Evolutionary conservation across 2,888 invertebrate genomes (phyloP).

Genomic region (Cheilosia grossa): DNA sequence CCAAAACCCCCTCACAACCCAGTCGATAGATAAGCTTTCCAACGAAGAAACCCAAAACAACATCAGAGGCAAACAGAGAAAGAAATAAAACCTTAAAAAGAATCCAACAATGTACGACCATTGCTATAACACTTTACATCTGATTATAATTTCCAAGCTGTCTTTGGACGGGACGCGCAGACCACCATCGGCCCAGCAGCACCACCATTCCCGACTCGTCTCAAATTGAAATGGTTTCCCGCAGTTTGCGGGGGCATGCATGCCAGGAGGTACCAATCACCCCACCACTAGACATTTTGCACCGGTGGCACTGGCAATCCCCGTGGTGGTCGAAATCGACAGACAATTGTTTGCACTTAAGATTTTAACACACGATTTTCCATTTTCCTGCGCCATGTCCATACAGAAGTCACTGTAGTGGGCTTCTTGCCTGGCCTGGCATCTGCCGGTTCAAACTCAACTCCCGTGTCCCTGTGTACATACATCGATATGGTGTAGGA

Average conservation of each 20-base stretch:
- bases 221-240: slow-evolving; percentile 72
- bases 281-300: slow-evolving; percentile 54
- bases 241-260: slow-evolving; percentile 26
- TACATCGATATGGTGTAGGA: slow-evolving; percentile 69
- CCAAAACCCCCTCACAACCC: background rate
- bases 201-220: slow-evolving; percentile 59
- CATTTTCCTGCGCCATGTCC: slow-evolving; percentile 73
- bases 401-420: slow-evolving; percentile 51
- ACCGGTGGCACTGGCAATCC: slow-evolving; percentile 81
- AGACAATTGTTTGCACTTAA: slow-evolving; percentile 84
- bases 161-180: slow-evolving; percentile 65
- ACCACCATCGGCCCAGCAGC: slow-evolving; percentile 59
- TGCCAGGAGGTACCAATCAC: slow-evolving; percentile 28
- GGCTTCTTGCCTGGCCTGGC: slow-evolving; percentile 26
- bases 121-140: slow-evolving; percentile 75
- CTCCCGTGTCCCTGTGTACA: slow-evolving; percentile 53
- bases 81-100: slow-evolving; percentile 25
- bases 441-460: slow-evolving; percentile 63
- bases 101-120: slow-evolving; percentile 69
- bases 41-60: slow-evolving; percentile 10
- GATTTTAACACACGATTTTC: slow-evolving; percentile 83
- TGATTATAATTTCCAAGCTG: slow-evolving; percentile 74
- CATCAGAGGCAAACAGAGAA: slow-evolving; percentile 46
- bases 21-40: slow-evolving; percentile 45
- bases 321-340: slow-evolving; percentile 81